Conservation (phyloP, 2,113 vertebrate species). For the Elephas maximus region DNA sequence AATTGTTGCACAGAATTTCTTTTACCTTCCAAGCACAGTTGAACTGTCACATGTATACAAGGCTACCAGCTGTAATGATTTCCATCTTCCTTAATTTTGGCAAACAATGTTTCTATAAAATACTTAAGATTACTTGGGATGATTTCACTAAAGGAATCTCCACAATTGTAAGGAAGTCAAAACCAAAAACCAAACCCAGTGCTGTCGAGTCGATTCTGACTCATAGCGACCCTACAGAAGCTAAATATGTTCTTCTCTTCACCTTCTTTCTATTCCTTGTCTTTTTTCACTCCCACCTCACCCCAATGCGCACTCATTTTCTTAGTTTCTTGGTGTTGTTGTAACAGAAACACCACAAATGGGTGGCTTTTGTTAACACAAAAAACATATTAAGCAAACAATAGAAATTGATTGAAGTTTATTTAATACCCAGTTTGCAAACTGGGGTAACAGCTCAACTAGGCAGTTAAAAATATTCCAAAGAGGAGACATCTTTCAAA, state of each 20-base stretch:
- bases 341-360: background rate
- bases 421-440: background rate
- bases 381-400: background rate
- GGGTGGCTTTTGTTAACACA: background rate
- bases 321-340: background rate
- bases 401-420: background rate
- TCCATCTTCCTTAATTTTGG: conserved; percentile 17
- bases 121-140: background rate
- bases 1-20: background rate
- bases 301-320: background rate
- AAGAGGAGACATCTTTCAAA: background rate
- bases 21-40: background rate
- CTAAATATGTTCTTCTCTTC: background rate
- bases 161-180: background rate
- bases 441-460: background rate
- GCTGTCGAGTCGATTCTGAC: too few species aligned
- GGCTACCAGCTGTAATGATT: background rate
- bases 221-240: background rate
- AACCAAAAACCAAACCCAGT: too few species aligned
- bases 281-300: too few species aligned
- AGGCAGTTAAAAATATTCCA: background rate
- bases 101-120: background rate
- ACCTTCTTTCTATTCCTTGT: background rate
- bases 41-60: background rate
- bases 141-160: background rate